Conservation (phyloP, 2,797 vertebrate genomes). For the Phalanger gymnotis region DNA sequence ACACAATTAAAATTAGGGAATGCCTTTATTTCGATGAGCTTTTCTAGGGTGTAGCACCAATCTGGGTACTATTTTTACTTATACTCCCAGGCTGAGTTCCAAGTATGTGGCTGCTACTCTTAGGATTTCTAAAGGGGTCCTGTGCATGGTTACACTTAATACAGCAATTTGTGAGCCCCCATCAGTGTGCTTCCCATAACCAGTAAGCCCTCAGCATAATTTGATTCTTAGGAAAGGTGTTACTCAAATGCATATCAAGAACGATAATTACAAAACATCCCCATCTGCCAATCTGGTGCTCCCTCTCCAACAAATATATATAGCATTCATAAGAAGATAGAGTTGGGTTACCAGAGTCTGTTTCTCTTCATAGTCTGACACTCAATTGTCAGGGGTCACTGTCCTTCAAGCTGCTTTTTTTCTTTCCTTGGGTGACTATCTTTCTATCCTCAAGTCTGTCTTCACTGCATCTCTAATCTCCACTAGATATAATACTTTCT, state of each 20-base stretch:
- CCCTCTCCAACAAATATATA: neutral
- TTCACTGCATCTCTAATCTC: neutral
- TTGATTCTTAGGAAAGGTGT: neutral
- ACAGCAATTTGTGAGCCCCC: neutral
- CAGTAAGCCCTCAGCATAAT: neutral
- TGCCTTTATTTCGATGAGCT: neutral
- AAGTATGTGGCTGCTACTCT: neutral
- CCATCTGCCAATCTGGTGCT: neutral
- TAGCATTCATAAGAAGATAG: neutral
- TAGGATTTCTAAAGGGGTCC: neutral
- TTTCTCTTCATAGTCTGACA: neutral
- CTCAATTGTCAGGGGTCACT: neutral
- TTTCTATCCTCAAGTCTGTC: neutral
- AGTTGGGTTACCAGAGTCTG: neutral
- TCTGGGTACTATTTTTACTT: neutral
- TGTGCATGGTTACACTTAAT: neutral
- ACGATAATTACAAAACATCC: neutral
- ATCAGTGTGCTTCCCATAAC: neutral
- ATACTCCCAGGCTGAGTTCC: neutral
- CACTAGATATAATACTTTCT: neutral
- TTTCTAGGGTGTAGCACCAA: neutral
- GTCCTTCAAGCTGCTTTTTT: neutral
- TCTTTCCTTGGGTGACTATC: neutral
- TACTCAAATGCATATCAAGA: neutral
- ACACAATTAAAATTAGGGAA: slow-evolving; percentile 30